phyloP scores from a whole-genome alignment of 2,113 vertebrate genomes.

The Oxygymnocypris stewartii region DNA sequence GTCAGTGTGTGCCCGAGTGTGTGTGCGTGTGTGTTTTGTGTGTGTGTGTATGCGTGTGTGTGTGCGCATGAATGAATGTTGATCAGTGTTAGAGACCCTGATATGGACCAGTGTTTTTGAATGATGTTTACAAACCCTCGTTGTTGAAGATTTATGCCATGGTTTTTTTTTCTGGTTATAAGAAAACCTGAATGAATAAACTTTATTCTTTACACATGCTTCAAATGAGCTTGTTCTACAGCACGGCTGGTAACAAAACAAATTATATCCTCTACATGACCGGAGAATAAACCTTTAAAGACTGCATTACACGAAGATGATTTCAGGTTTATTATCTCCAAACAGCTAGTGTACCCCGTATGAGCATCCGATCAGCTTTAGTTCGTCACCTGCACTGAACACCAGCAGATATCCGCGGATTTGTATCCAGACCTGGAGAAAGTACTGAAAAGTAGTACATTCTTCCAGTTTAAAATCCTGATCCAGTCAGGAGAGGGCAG shows the following conservation, averaged over 20 bases:
- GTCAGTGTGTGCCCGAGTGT: too few relatives aligned
- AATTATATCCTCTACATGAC: too few relatives aligned
- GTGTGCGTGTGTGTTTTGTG: slow-evolving; percentile 48
- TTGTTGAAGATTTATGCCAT: slow-evolving; percentile 34
- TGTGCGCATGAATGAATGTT: neutral
- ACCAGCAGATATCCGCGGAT: neutral
- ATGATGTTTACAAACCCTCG: neutral
- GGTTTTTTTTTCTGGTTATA: neutral
- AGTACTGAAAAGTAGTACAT: neutral
- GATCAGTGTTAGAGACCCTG: slow-evolving; percentile 20
- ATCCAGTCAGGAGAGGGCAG: slow-evolving; percentile 29
- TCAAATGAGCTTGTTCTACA: neutral
- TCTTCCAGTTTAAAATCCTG: neutral
- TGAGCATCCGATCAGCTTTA: neutral
- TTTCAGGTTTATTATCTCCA: neutral
- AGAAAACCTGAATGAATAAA: slow-evolving; percentile 43
- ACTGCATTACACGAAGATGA: too few relatives aligned
- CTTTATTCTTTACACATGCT: slow-evolving; percentile 35
- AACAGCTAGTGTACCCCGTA: neutral
- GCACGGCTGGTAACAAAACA: neutral
- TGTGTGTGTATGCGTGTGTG: slow-evolving; percentile 18
- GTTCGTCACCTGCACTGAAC: neutral
- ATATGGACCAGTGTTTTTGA: slow-evolving; percentile 34
- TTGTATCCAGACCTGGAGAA: neutral
- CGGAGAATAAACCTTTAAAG: too few relatives aligned